These are phyloP conservation scores for Podabrus alpinus DNA, from an alignment of 2,888 invertebrate species.

Conservation along the genomic window DNA sequence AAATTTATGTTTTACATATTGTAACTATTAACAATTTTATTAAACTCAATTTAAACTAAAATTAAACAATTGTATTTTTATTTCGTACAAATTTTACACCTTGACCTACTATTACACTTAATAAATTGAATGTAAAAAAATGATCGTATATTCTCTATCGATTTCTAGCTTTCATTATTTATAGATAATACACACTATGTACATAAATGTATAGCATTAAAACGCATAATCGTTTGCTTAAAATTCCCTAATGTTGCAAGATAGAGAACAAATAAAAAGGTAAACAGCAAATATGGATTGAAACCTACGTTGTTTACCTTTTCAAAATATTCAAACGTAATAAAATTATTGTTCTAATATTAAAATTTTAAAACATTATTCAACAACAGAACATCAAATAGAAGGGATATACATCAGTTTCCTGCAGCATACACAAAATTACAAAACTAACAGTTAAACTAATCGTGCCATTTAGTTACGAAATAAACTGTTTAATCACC, in stretches of 20 bases:
- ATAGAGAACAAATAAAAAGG: neutral
- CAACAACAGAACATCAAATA: conserved; percentile 13
- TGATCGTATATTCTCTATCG: conserved; percentile 1
- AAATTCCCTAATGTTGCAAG: neutral
- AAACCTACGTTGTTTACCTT: neutral
- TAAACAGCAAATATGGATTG: neutral
- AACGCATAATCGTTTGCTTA: neutral
- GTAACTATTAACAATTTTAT: neutral
- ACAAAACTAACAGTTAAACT: conserved; percentile 23
- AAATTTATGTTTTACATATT: conserved; percentile 3
- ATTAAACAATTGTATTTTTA: neutral
- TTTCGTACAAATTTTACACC: neutral
- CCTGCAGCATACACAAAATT: conserved; percentile 33
- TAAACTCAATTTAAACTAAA: neutral
- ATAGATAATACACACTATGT: neutral
- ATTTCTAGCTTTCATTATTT: conserved; percentile 9
- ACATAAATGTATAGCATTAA: conserved; percentile 2
- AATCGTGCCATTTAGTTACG: conserved; percentile 24
- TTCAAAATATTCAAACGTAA: neutral
- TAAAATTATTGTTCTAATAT: too few relatives aligned
- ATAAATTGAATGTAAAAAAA: conserved; percentile 12
- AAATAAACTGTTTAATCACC: conserved; percentile 22
- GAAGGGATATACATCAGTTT: conserved; percentile 22
- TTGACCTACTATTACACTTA: conserved; percentile 11
- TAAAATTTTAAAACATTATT: neutral